Evolutionary conservation across 2,797 vertebrate genomes (phyloP).

Genomic region (Phoxinus dragarum): DNA sequence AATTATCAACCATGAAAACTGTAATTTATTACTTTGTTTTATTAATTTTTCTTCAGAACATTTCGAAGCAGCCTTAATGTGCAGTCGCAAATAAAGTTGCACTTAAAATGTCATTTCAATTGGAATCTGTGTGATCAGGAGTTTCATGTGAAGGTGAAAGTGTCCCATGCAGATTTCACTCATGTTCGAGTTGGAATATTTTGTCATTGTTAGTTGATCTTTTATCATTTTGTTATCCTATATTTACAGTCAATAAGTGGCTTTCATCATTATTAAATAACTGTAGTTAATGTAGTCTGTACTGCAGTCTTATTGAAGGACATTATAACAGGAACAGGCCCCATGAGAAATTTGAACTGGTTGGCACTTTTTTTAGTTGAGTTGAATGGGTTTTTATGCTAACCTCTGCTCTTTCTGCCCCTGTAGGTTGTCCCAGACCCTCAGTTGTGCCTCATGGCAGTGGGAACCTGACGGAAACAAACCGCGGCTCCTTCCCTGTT

Average conservation of each 20-base stretch:
- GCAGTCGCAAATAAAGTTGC: background rate
- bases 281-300: background rate
- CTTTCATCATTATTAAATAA: constrained; percentile 11
- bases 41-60: background rate
- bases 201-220: too few species aligned
- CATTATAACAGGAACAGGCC: background rate
- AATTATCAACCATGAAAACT: background rate
- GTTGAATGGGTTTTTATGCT: background rate
- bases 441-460: constrained; percentile 73
- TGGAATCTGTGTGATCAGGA: background rate
- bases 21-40: background rate
- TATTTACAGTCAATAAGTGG: background rate
- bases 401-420: background rate
- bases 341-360: background rate
- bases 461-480: constrained; percentile 80
- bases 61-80: background rate
- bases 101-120: background rate
- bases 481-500: constrained; percentile 75
- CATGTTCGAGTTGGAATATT: background rate
- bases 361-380: background rate
- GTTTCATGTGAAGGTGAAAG: background rate
- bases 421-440: constrained; percentile 76
- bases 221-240: background rate
- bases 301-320: background rate
- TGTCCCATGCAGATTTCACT: background rate